These are phyloP conservation scores for Homalodisca vitripennis DNA, from an alignment of 1,140 invertebrate genomes.

Conservation along the genomic window DNA sequence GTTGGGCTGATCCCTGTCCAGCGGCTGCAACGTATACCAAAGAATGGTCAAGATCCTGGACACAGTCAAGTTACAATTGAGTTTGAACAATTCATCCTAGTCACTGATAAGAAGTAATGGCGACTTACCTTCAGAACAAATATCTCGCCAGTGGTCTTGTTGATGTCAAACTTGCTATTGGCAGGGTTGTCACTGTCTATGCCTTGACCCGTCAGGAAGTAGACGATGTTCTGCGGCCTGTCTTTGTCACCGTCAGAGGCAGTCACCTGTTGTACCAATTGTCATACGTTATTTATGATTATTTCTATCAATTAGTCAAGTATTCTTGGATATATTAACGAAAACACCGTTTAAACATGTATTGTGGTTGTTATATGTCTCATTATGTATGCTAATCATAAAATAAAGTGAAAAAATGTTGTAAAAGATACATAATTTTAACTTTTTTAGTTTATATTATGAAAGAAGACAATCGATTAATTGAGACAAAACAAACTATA, in stretches of 20 bases:
- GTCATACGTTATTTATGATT: background rate
- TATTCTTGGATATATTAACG: no score
- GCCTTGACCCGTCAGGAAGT: constrained; percentile 94
- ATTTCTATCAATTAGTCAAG: no score
- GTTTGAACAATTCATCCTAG: background rate
- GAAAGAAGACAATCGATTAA: no score
- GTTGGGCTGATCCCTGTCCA: constrained; percentile 96
- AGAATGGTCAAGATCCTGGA: constrained; percentile 10
- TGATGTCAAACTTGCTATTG: constrained; percentile 96
- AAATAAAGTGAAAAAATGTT: no score
- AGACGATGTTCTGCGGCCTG: constrained; percentile 92
- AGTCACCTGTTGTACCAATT: constrained; percentile 67
- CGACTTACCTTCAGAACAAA: constrained; percentile 82
- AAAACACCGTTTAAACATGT: no score
- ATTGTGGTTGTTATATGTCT: no score
- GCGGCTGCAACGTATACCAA: constrained; percentile 62
- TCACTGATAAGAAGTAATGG: background rate
- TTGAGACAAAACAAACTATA: no score
- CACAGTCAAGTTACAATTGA: background rate
- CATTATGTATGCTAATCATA: no score
- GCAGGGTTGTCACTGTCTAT: constrained; percentile 92
- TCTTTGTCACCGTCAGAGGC: constrained; percentile 95
- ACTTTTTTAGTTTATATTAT: no score
- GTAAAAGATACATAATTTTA: no score
- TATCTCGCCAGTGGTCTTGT: constrained; percentile 90